Evolutionary conservation across 2,888 invertebrate species (phyloP).

Genomic region (Sphaerophoria taeniata): DNA sequence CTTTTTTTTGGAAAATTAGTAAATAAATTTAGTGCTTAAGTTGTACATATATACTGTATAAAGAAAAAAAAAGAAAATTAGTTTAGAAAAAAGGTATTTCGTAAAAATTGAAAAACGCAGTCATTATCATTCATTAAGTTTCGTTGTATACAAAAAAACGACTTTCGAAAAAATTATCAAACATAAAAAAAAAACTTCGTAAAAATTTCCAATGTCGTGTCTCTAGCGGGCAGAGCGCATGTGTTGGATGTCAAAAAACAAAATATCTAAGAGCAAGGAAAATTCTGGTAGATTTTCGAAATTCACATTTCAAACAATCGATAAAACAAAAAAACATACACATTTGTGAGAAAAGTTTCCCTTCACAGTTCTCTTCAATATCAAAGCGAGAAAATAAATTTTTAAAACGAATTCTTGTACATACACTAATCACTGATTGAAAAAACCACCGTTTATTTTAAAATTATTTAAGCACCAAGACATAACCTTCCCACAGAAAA

Average conservation of each 20-base stretch:
- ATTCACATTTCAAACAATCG: conserved; percentile 23
- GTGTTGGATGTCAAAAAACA: conserved; percentile 82
- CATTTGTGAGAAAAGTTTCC: conserved; percentile 87
- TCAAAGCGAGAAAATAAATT: conserved; percentile 29
- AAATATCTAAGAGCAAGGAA: conserved; percentile 77
- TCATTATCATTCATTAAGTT: conserved; percentile 52
- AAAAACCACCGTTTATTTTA: conserved; percentile 73
- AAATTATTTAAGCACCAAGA: conserved; percentile 74
- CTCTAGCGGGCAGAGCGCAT: conserved; percentile 83
- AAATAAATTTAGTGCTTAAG: conserved; percentile 75
- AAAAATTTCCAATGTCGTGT: conserved; percentile 80
- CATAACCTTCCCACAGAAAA: conserved; percentile 53
- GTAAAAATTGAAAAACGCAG: conserved; percentile 52
- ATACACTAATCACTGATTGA: conserved; percentile 71
- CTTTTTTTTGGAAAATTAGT: conserved; percentile 77
- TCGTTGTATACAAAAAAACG: conserved; percentile 15
- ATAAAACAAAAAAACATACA: conserved; percentile 60
- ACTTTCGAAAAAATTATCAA: conserved; percentile 13
- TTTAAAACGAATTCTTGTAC: conserved; percentile 71
- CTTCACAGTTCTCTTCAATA: conserved; percentile 91
- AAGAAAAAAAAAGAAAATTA: conserved; percentile 41
- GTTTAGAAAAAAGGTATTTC: conserved; percentile 43
- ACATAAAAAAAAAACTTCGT: conserved; percentile 6
- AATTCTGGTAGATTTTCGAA: conserved; percentile 38
- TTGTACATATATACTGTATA: conserved; percentile 76